Evolutionary conservation across 1,140 invertebrate species (phyloP).

Genomic region (Temnothorax longispinosus): DNA sequence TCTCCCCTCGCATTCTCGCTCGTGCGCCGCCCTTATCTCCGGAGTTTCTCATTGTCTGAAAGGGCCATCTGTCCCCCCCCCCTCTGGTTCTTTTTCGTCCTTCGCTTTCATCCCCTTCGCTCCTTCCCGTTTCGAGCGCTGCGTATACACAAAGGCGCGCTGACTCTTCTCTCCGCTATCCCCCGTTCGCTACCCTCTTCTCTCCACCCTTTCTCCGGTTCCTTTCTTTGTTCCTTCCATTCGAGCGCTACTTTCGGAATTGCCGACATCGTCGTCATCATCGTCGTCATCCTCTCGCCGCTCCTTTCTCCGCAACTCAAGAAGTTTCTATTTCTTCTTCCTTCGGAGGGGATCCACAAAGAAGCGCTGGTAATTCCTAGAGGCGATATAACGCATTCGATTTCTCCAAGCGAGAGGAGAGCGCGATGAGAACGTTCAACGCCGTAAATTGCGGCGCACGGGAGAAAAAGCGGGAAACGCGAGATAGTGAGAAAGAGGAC

Average conservation of each 20-base stretch:
- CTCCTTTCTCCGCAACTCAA: slow-evolving; percentile 65
- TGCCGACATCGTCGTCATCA: background rate
- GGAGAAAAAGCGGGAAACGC: slow-evolving; percentile 33
- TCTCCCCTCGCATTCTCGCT: slow-evolving; percentile 67
- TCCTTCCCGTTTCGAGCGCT: slow-evolving; percentile 53
- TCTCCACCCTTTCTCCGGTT: slow-evolving; percentile 60
- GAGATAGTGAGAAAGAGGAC: background rate
- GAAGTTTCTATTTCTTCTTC: slow-evolving; percentile 45
- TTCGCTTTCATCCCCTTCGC: slow-evolving; percentile 80
- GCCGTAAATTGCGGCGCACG: slow-evolving; percentile 21
- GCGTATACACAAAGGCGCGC: slow-evolving; percentile 72
- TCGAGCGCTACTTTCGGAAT: slow-evolving; percentile 46
- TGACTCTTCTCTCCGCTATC: slow-evolving; percentile 75
- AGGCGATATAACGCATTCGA: slow-evolving; percentile 44
- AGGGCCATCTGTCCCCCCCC: slow-evolving; percentile 84
- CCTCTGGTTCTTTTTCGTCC: slow-evolving; percentile 81
- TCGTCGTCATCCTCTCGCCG: slow-evolving; percentile 59
- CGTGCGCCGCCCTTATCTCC: slow-evolving; percentile 83
- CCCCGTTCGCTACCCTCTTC: slow-evolving; percentile 70
- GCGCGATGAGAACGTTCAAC: slow-evolving; percentile 16
- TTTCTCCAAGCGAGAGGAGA: slow-evolving; percentile 18
- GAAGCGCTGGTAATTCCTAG: slow-evolving; percentile 23
- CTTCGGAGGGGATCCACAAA: background rate
- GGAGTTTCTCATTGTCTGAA: slow-evolving; percentile 86
- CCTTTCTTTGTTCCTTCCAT: slow-evolving; percentile 65